These are phyloP conservation scores for Tylochromis polylepis DNA, from an alignment of 2,113 vertebrate species.

Conservation along the genomic window DNA sequence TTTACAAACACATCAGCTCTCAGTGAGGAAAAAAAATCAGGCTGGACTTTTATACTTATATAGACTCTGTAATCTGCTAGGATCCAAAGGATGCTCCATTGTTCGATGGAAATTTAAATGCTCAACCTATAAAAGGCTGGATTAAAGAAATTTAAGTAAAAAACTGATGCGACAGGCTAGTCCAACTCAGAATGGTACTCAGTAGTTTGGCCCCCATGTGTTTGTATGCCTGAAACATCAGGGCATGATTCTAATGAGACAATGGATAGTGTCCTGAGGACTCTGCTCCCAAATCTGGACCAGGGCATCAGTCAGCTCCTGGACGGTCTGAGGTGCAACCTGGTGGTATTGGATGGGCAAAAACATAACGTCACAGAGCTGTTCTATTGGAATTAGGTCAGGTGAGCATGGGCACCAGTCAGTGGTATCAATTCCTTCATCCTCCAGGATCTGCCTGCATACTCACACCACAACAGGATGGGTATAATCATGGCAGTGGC, in stretches of 20 bases:
- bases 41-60: background rate
- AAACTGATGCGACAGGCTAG: no score
- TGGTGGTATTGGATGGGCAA: background rate
- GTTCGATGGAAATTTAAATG: background rate
- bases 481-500: background rate
- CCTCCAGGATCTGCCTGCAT: background rate
- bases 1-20: background rate
- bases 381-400: background rate
- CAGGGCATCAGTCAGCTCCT: background rate
- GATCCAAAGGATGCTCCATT: background rate
- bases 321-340: background rate
- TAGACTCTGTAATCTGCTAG: background rate
- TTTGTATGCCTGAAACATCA: background rate
- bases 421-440: background rate
- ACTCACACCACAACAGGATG: background rate
- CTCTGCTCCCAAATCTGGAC: background rate
- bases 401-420: background rate
- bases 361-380: background rate
- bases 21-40: background rate
- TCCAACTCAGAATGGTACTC: no score
- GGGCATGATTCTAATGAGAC: background rate
- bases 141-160: background rate
- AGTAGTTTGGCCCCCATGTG: background rate
- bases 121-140: background rate
- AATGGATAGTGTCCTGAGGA: background rate